A percentile compares a stretch with the other conserved stretches of the same genome.
These are phyloP conservation scores for Clunio marinus DNA, from an alignment of 2,888 invertebrate genomes.

Conservation along the genomic window DNA sequence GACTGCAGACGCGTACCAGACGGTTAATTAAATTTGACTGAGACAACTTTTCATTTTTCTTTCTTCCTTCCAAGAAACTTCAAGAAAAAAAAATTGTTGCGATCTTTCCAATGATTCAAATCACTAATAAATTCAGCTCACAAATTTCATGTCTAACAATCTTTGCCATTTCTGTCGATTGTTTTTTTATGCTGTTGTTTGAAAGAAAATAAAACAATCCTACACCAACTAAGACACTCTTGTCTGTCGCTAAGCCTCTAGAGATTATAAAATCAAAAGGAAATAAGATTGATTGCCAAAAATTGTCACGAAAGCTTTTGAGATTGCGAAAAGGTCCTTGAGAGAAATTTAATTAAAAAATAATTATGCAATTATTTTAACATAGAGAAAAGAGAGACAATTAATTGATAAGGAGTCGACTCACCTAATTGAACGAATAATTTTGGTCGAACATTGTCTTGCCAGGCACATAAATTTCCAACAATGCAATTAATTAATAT, in stretches of 20 bases:
- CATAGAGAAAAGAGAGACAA: not conserved
- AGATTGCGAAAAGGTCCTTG: not conserved
- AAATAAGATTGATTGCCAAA: slow-evolving; percentile 26
- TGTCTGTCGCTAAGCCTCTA: not conserved
- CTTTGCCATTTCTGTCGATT: no score
- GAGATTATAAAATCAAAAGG: not conserved
- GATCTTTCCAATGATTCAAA: no score
- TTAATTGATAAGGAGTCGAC: slow-evolving; percentile 49
- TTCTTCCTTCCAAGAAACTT: not conserved
- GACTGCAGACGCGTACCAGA: slow-evolving; percentile 32
- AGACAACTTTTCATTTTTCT: slow-evolving; percentile 22
- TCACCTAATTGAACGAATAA: slow-evolving; percentile 89
- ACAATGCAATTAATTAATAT: slow-evolving; percentile 42
- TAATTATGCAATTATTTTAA: slow-evolving; percentile 36
- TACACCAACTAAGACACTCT: no score
- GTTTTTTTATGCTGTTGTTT: no score
- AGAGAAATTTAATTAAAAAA: slow-evolving; percentile 35
- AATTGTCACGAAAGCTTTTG: slow-evolving; percentile 24
- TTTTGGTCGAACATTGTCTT: slow-evolving; percentile 88
- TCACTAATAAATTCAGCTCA: no score
- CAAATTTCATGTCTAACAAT: no score
- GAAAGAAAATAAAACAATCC: no score
- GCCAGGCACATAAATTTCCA: slow-evolving; percentile 65
- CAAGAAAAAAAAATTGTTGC: not conserved
- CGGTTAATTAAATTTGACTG: slow-evolving; percentile 35